These are phyloP conservation scores for Frieseomelitta varia DNA, from an alignment of 1,140 invertebrate genomes.

Conservation along the genomic window DNA sequence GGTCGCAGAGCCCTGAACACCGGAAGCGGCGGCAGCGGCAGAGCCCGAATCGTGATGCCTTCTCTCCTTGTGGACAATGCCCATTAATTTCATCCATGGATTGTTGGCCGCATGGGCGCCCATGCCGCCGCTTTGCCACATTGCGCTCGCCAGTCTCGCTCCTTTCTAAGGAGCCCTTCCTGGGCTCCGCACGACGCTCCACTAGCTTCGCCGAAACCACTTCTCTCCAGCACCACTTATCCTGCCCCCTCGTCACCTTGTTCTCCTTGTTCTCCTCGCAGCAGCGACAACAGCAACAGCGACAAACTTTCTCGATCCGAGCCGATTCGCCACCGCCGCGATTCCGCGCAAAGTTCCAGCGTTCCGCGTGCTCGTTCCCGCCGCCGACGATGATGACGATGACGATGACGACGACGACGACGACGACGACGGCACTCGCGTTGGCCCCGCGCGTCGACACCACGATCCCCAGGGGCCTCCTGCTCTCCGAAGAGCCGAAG, in stretches of 20 bases:
- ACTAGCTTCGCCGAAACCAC: slow-evolving; percentile 35
- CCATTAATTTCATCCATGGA: slow-evolving; percentile 92
- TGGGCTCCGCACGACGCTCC: slow-evolving; percentile 65
- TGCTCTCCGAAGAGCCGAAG: not conserved
- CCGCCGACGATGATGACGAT: not conserved
- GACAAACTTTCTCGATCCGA: not conserved
- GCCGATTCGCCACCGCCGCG: not conserved
- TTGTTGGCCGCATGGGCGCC: slow-evolving; percentile 88
- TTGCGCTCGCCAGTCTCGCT: slow-evolving; percentile 82
- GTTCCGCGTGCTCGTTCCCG: not conserved
- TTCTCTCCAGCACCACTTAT: slow-evolving; percentile 32
- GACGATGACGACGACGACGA: not conserved
- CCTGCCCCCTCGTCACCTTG: slow-evolving; percentile 10
- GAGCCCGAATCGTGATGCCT: slow-evolving; percentile 85
- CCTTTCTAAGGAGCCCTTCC: slow-evolving; percentile 68
- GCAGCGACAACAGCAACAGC: too few relatives aligned
- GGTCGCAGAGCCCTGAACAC: slow-evolving; percentile 80
- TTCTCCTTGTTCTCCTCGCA: not conserved
- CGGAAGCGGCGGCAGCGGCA: slow-evolving; percentile 81
- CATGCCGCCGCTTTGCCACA: slow-evolving; percentile 91
- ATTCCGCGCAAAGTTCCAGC: not conserved
- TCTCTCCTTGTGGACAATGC: slow-evolving; percentile 89
- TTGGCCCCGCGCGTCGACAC: not conserved
- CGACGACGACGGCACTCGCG: not conserved
- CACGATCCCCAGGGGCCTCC: not conserved